Evolutionary conservation across 2,113 vertebrate genomes (phyloP), one percentile per base, ranked within the genome.

Genomic region (Caretta caretta): DNA sequence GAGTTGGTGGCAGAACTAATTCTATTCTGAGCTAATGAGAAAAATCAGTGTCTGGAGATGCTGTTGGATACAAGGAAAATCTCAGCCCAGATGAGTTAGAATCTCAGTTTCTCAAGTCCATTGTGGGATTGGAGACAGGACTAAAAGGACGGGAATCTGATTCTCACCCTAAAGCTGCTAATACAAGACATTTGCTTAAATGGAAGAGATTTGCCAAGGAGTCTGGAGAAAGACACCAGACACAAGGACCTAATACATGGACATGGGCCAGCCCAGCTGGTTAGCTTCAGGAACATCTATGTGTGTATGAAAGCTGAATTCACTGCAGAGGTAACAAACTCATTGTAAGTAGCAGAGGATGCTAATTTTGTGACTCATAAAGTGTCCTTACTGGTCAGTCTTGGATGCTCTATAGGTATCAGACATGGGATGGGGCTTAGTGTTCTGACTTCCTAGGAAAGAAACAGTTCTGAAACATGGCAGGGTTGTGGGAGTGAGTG

Each of bases 141-240:
- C 94, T 97, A 93, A 96, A 94, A 95, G 95, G 95, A 97, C 92
- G 93, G 93, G 96, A 96, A 95, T 57, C 96, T 92, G 86, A 94
- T 93, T 91, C 89, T 90, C 95, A 96, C 90, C 90, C 92, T 97
- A 96, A 97, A 97, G 97, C 96, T 97, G 96, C 92, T 97, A 96
- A 97, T 97, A 87, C 95, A 93, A 97, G 96, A 96, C 92, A 97
- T 97, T 96, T 96, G 95, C 96, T 95, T 97, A 96, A 93, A 95
- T 95, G 65, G 16, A 72, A 22, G 95, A 93, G 92, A 96, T 97
- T 97, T 97, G 96, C 96, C 96, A 96, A 97, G 89, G 81, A 97
- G 96, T 94, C 95, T 97, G 95, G 96, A 97, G 95, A 97, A 97
- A 97, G 96, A 97, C 96, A 97, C 96, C 96, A 97, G 96, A 97